Base-by-base conservation (phyloP, 2,888 invertebrate genomes). In the Heliconius charithonia region DNA sequence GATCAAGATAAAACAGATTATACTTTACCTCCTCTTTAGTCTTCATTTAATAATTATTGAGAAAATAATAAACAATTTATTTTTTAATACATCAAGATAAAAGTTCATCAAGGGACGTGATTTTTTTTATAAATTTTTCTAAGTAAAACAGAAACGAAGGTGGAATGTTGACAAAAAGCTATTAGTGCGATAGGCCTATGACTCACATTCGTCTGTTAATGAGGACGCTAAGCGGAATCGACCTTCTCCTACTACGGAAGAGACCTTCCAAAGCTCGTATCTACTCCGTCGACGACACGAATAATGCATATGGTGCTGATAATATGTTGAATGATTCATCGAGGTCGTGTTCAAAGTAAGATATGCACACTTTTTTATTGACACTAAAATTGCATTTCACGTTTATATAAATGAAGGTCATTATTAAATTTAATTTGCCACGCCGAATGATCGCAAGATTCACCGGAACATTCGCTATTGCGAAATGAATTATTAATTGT, bases 401-500 rank as follows among this genome's bases (percentile, higher is more conserved):
- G 51, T 37, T 9, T 9, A 19, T 56, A 27, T 62, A 51, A 13
- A 29, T 75, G 56, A 66, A 67, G 75, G 67, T 67, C 67, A 32
- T 75, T 62, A 69, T 69, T 56, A 70, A 62, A 51, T 75, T 56
- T 65, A 79, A 74, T 71, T 80, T 78, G 62, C 19, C 45, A 79
- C 70, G 72, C 75, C 22, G 65, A 79, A 75, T 75, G 72, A 79
- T 77, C 75, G 75, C 72, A 56, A 69, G 75, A 69, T 79, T 71
- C 77, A 62, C 77, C 79, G 77, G 77, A 81, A 79, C 80, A 73
- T 72, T 78, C 77, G 76, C 77, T 89, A 88, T 81, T 83, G 82
- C 87, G 86, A 85, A 86, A 90, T 91, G 90, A 93, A 93, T 92
- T 92, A 91, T 92, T 91, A 92, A 93, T 92, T 90, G 88, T 89